Percentiles rank a stretch among this genome's conserved stretches.
These are phyloP conservation scores for Manacus vitellinus DNA, from an alignment of 2,113 vertebrate genomes.

Conservation along the genomic window DNA sequence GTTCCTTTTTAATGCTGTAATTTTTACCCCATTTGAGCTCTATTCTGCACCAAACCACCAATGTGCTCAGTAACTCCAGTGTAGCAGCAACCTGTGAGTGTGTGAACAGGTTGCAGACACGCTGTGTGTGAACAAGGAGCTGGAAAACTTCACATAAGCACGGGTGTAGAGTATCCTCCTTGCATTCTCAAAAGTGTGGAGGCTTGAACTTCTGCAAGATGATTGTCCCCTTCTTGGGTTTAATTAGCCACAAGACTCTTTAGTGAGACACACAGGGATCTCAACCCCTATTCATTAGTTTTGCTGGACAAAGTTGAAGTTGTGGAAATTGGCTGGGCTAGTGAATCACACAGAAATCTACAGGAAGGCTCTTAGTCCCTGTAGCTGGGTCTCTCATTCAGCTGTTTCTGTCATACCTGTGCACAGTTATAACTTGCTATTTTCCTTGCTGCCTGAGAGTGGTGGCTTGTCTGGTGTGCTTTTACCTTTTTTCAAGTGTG, in stretches of 20 bases:
- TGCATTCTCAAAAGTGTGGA: neutral
- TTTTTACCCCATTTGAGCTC: neutral
- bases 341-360: neutral
- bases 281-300: neutral
- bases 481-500: neutral
- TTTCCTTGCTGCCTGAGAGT: neutral
- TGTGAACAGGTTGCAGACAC: neutral
- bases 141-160: accelerated
- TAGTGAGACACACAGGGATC: neutral
- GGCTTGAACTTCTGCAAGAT: neutral
- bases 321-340: neutral
- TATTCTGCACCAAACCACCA: neutral
- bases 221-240: neutral
- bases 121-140: neutral
- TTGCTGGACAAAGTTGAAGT: neutral
- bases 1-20: neutral
- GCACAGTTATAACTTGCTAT: neutral
- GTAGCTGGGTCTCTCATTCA: neutral
- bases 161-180: neutral
- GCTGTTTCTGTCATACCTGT: neutral
- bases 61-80: neutral
- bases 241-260: neutral
- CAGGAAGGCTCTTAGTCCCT: neutral
- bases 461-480: neutral
- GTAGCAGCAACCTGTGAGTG: neutral